A percentile compares a stretch with the other conserved stretches of the same genome.
phyloP scores from a whole-genome alignment of 2,888 invertebrate species.

The Leucoma salicis region DNA sequence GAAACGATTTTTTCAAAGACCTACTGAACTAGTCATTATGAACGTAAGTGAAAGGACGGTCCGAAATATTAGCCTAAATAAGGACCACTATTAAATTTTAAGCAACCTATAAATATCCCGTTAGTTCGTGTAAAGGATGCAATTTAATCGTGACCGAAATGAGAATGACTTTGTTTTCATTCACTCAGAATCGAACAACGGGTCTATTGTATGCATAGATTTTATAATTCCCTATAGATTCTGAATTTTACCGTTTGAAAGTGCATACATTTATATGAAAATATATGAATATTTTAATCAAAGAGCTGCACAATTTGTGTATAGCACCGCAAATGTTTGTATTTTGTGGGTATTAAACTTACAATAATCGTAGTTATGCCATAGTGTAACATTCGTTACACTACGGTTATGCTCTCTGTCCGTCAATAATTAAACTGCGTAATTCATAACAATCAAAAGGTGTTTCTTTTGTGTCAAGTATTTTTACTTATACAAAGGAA shows the following conservation, averaged over 20 bases:
- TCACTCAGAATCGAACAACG: conserved; percentile 41
- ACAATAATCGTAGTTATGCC: no score
- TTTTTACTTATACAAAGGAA: no score
- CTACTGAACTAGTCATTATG: conserved; percentile 39
- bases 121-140: conserved; percentile 64
- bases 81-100: conserved; percentile 37
- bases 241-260: conserved; percentile 61
- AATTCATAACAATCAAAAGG: no score
- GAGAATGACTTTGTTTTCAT: conserved; percentile 31
- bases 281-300: no score
- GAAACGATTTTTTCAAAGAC: conserved; percentile 15
- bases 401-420: no score
- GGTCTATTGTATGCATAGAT: conserved; percentile 46
- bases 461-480: no score
- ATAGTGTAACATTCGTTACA: no score
- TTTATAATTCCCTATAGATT: conserved; percentile 50
- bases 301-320: no score
- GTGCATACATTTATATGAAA: conserved; percentile 40
- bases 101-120: conserved; percentile 48
- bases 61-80: conserved; percentile 51
- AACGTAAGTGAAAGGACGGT: conserved; percentile 45
- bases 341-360: no score
- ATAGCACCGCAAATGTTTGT: no score
- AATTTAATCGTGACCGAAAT: conserved; percentile 58
- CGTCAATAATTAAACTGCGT: no score